Base-by-base conservation (phyloP, 2,888 invertebrate genomes). In the Cheilosia urbana region DNA sequence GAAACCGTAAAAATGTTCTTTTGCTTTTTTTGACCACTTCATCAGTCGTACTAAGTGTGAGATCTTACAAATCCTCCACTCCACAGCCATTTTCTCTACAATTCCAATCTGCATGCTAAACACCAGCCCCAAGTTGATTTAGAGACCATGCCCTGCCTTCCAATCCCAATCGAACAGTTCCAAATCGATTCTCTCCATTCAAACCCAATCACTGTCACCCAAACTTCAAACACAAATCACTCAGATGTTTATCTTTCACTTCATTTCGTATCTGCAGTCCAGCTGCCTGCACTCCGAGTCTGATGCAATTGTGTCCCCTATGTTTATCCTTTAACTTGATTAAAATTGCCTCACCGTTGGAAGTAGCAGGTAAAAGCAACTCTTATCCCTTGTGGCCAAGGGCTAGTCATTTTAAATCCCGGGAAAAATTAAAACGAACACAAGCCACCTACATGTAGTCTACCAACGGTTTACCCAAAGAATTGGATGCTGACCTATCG, bases 301-400 rank as follows among this genome's bases (percentile, higher is more conserved):
- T 51, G 15, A 34, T 62, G 40, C 71, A 37, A 65, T 66, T 15
- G 51, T 19, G 72, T 57, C 34, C 68, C 75, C 53, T 40, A 73
- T 73, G 79, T 84, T 71, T 84, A 71, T 84, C 75, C 79, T 80
- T 80, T 80, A 75, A 84, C 80, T 84, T 84, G 80, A 84, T 84
- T 84, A 80, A 84, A 84, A 75, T 62, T 75, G 75, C 66, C 65
- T 75, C 84, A 80, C 69, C 69, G 63, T 37, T 37, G 42, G n/a
- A 19, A 49, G 55, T 49, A 53, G 34, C 40, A 9, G 47, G 57
- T 57, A 58, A 55, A 49, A 63, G 57, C 40, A 42, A 60, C 45
- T 53, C 51, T 6, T 49, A 49, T 57, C 57, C 49, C 66, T 24
- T 68, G 58, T 30, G 68, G 68, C 53, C 60, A 60, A 60, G 13